Evolutionary conservation across 2,797 vertebrate genomes (phyloP).

Genomic region (Lepidocolaptes lacrymiger): DNA sequence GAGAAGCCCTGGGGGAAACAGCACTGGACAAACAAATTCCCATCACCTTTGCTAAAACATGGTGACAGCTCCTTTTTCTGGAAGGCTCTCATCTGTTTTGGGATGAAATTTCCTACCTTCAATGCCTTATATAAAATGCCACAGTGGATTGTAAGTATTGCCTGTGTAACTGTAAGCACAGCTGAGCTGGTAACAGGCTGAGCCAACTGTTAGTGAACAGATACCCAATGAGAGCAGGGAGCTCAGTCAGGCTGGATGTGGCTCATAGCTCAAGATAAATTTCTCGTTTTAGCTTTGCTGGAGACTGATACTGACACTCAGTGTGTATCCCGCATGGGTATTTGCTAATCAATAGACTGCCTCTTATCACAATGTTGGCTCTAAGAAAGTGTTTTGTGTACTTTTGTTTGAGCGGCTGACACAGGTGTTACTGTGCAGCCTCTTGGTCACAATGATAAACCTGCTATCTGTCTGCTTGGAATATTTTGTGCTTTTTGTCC

Average conservation of each 20-base stretch:
- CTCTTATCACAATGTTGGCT: background rate
- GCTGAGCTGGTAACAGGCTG: accelerated
- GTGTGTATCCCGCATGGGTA: accelerated
- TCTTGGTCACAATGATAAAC: accelerated
- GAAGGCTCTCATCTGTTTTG: background rate
- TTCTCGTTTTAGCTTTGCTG: accelerated
- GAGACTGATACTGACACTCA: accelerated
- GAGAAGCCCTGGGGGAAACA: background rate
- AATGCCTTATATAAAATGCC: background rate
- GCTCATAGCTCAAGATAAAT: background rate
- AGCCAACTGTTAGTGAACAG: background rate
- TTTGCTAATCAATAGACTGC: background rate
- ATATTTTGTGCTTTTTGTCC: background rate
- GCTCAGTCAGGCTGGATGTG: accelerated
- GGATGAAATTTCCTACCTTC: background rate
- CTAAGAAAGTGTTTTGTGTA: background rate
- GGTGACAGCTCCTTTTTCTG: accelerated
- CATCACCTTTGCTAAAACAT: background rate
- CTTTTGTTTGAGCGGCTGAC: background rate
- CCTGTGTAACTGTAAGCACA: accelerated
- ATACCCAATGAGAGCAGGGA: background rate
- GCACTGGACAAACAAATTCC: background rate
- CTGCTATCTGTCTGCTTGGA: accelerated
- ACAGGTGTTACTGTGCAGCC: background rate
- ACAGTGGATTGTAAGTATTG: accelerated